Evolutionary conservation across 2,888 invertebrate genomes (phyloP).

Genomic region (Colletes collaris): DNA sequence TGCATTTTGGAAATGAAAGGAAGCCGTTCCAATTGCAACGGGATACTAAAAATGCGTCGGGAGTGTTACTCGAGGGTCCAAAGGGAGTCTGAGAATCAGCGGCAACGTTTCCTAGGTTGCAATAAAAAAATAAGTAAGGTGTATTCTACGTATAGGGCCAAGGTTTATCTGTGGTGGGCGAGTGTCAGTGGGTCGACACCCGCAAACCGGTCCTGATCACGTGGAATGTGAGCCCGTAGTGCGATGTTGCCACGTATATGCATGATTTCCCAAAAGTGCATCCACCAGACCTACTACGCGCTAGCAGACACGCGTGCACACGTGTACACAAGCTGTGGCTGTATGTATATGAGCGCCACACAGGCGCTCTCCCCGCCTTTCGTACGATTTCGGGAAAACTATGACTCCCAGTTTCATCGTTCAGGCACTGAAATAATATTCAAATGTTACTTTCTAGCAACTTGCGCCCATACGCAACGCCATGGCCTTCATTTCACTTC

Average conservation of each 20-base stretch:
- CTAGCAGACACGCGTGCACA: slow-evolving; percentile 18
- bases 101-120: slow-evolving; percentile 55
- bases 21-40: background rate
- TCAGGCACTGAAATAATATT: slow-evolving; percentile 40
- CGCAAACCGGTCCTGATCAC: slow-evolving; percentile 75
- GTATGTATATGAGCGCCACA: background rate
- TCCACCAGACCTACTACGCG: slow-evolving; percentile 52
- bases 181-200: slow-evolving; percentile 74
- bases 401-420: slow-evolving; percentile 36
- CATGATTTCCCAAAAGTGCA: slow-evolving; percentile 74
- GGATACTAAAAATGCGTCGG: background rate
- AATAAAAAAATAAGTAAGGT: slow-evolving; percentile 71
- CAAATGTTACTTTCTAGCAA: background rate
- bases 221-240: slow-evolving; percentile 69
- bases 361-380: background rate
- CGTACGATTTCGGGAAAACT: slow-evolving; percentile 54
- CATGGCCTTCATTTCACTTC: no score
- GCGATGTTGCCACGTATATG: slow-evolving; percentile 74
- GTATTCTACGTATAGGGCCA: slow-evolving; percentile 64
- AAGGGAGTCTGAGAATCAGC: background rate
- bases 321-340: background rate
- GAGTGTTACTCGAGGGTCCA: background rate
- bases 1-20: background rate
- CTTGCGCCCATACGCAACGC: no score
- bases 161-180: slow-evolving; percentile 71